A percentile compares a stretch with the other conserved stretches of the same genome.
Evolutionary conservation across 2,113 vertebrate species (phyloP).

Genomic region (Acrocephalus kingi): DNA sequence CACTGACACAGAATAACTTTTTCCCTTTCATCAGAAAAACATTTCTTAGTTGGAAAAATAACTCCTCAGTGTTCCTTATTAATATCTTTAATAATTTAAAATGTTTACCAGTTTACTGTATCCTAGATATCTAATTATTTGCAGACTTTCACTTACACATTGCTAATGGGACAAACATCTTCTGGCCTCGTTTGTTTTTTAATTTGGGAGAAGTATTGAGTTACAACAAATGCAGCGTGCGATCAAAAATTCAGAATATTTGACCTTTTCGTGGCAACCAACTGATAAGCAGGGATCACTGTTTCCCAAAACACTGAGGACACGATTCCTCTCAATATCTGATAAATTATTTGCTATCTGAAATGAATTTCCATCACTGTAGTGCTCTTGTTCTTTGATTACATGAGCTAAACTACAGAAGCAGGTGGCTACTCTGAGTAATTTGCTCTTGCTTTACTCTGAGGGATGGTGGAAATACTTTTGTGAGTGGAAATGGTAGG

Average conservation of each 20-base stretch:
- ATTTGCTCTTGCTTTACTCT: not conserved
- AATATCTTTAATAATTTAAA: conserved; percentile 47
- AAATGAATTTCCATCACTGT: not conserved
- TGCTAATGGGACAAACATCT: conserved; percentile 19
- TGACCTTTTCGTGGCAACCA: not conserved
- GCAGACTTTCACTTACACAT: conserved; percentile 3
- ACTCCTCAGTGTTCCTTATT: not conserved
- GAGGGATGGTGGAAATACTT: not conserved
- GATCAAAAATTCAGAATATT: conserved; percentile 24
- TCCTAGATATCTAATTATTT: conserved; percentile 31
- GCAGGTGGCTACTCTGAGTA: conserved; percentile 17
- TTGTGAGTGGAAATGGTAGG: not conserved
- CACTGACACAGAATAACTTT: not conserved
- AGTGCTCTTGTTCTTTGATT: not conserved
- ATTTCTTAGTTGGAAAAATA: not conserved
- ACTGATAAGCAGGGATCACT: not conserved
- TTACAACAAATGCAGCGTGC: not conserved
- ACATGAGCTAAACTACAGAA: not conserved
- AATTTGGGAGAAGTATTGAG: not conserved
- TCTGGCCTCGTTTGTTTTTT: not conserved
- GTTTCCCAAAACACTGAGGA: not conserved
- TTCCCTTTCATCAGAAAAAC: not conserved
- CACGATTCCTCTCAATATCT: not conserved
- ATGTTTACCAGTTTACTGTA: conserved; percentile 14
- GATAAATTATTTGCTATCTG: not conserved